Percentiles rank a stretch among this genome's conserved stretches.
Evolutionary conservation across 2,888 invertebrate species (phyloP).

Genomic region (Steromphala cineraria): DNA sequence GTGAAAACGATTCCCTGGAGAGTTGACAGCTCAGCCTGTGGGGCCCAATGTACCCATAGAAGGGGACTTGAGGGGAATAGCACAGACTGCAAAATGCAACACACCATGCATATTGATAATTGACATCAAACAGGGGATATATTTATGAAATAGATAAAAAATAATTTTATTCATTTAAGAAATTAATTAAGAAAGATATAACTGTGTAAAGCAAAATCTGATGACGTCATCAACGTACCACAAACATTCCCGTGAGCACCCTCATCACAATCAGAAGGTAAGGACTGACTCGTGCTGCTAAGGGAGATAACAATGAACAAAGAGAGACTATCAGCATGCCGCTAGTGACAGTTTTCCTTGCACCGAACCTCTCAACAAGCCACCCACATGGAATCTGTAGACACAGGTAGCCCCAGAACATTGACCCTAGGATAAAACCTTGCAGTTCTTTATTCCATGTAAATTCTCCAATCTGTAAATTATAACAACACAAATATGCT

Average conservation of each 20-base stretch:
- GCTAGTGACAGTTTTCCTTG: slow-evolving; percentile 65
- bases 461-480: slow-evolving; percentile 74
- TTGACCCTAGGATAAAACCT: slow-evolving; percentile 78
- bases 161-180: too few relatives aligned
- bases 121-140: too few relatives aligned
- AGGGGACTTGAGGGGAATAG: slow-evolving; percentile 95
- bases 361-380: slow-evolving; percentile 49
- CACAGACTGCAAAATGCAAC: slow-evolving; percentile 76
- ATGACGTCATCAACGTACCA: slow-evolving; percentile 40
- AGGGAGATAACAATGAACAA: slow-evolving; percentile 51
- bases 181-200: too few relatives aligned
- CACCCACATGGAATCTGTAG: slow-evolving; percentile 70
- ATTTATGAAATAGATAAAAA: too few relatives aligned
- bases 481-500: too few relatives aligned
- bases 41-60: slow-evolving; percentile 92
- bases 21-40: slow-evolving; percentile 82
- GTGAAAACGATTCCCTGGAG: slow-evolving; percentile 64
- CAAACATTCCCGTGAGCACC: slow-evolving; percentile 53
- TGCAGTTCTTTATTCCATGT: slow-evolving; percentile 78
- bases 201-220: too few relatives aligned
- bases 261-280: slow-evolving; percentile 51
- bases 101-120: not conserved
- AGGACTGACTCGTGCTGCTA: slow-evolving; percentile 46
- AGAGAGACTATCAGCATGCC: slow-evolving; percentile 55
- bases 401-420: slow-evolving; percentile 78